Percentiles rank a stretch among this genome's conserved stretches.
These are phyloP conservation scores for Phyllotis vaccarum DNA, from an alignment of 2,797 vertebrate genomes.

Conservation along the genomic window DNA sequence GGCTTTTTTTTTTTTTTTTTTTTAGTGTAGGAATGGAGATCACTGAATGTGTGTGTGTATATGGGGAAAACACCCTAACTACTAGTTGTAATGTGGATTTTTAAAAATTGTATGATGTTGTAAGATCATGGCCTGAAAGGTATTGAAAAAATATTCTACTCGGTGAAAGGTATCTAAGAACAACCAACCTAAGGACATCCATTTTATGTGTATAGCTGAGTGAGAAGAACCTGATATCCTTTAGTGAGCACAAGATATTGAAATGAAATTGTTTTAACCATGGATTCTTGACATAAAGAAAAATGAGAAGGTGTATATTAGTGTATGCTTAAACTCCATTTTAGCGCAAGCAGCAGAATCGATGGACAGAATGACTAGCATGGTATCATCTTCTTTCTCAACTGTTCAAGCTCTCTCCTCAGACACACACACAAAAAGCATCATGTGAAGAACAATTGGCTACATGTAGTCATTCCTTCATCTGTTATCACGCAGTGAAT, in stretches of 20 bases:
- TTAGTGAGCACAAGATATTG: background rate
- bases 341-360: background rate
- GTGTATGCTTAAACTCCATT: background rate
- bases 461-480: background rate
- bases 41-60: no score
- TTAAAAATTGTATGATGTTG: background rate
- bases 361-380: background rate
- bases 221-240: background rate
- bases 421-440: background rate
- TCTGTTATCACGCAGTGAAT: background rate
- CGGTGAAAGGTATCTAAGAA: conserved; percentile 7
- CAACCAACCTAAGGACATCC: background rate
- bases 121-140: background rate
- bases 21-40: background rate
- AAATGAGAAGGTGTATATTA: background rate
- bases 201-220: background rate
- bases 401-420: background rate
- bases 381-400: background rate
- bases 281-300: background rate
- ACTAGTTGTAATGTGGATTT: background rate
- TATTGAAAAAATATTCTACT: background rate
- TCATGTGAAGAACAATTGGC: background rate
- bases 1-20: background rate
- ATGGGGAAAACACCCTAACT: background rate
- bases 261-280: conserved; percentile 9